These are phyloP conservation scores for Eupithecia exiguata DNA, from an alignment of 2,888 invertebrate species.

Conservation along the genomic window DNA sequence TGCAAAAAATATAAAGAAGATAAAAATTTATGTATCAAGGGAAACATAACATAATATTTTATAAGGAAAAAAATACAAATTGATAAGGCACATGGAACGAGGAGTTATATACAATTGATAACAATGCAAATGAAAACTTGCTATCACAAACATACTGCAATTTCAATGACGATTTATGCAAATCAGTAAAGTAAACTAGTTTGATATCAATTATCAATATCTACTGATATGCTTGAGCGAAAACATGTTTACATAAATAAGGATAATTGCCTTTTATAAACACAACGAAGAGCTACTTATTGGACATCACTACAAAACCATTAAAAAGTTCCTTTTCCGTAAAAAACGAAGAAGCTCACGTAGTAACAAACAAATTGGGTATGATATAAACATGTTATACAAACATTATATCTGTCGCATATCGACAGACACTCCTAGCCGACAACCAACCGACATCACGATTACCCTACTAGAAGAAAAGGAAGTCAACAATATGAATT, in stretches of 20 bases:
- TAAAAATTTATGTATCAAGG: no score
- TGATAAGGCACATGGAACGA: not conserved
- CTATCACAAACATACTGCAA: not conserved
- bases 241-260: not conserved
- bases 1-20: no score
- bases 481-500: slow-evolving; percentile 10
- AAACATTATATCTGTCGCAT: not conserved
- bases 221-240: not conserved
- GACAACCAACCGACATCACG: not conserved
- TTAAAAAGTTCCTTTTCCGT: not conserved
- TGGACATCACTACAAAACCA: not conserved
- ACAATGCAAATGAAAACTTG: not conserved
- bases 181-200: not conserved
- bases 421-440: not conserved
- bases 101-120: not conserved
- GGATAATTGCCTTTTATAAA: not conserved
- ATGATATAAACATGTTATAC: not conserved
- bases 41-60: not conserved
- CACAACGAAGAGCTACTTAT: not conserved
- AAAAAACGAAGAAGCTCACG: not conserved
- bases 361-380: not conserved
- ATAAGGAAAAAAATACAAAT: not conserved
- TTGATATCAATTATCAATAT: not conserved
- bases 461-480: not conserved
- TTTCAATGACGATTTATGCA: not conserved